Base-by-base conservation (phyloP, 2,888 invertebrate species). In the Himalopsyche japonica region DNA sequence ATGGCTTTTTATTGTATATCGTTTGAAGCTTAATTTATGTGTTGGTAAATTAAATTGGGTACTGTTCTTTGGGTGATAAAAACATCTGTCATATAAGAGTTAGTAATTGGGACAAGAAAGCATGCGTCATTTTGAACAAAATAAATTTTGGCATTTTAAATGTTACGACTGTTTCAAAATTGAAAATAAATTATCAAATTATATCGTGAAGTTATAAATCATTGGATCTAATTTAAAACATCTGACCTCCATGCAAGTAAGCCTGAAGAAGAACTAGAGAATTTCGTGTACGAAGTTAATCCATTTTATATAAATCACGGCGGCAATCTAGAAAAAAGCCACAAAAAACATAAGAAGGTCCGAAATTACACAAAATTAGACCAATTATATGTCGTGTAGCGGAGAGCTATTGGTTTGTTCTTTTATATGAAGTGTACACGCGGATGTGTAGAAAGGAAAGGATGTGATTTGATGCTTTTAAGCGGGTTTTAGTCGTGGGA, bases 401-500 rank as follows among this genome's bases (percentile, higher is more conserved):
- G 0, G 30, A 47, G 48, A 48, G 24, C 5, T 80, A 76, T 76
- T n/a, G n/a, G 30, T 47, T 34, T 79, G 77, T 34, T 83, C 79
- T 82, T 37, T 15, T 79, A 70, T 83, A 79, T 47, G 78, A 47
- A 80, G 76, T 37, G n/a, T 49, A 20, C 20, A 47, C 43, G 80
- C 47, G 34, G 30, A 8, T 20, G 30, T 30, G 49, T 79, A 70
- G 47, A 76, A 80, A 32, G 48, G 80, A 80, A 48, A 80, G 37
- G 27, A 79, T 34, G 57, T 80, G 70, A 48, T 80, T 79, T 82
- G 76, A 32, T 37, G 34, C 76, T 83, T 79, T 79, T 80, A 83
- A 80, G 47, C 70, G 27, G 83, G 76, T 80, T 37, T 20, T 76
- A 80, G 48, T 57, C 86, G 84, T 86, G 86, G 86, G 86, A 86